Evolutionary conservation across 1,140 invertebrate genomes (phyloP), one percentile per base, ranked within the genome.

Genomic region (Macrosteles quadrilineatus): DNA sequence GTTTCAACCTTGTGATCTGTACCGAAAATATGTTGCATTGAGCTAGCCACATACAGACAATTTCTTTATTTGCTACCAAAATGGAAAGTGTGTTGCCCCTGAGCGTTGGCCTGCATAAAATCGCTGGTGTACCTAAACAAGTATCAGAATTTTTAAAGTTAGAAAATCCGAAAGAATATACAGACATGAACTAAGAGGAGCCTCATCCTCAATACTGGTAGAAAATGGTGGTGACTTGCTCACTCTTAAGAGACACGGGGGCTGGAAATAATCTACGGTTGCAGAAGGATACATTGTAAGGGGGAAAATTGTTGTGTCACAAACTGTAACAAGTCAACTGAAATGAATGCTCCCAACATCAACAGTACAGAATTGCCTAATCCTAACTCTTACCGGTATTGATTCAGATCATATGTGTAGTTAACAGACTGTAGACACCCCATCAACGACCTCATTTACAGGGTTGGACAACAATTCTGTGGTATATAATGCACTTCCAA

Each of bases 221-320:
- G 63, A 70, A 25, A 23, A 14, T 31, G 69, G 65, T 55, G 69
- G 59, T 3, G 69, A 71, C 57, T 4, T 63, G 4, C 2, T 53
- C 6, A 55, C 21, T 2, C 17, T 67, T 4, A 71, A 67, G 25
- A 45, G 69, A 53, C 69, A 70, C 40, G 68, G 68, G 11, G 68
- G 32, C 4, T 70, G 62, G 36, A 70, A 70, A 19, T 67, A 57
- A 0, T 62, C n/a, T 21, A 45, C 17, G 4, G 59, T 70, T 27
- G 57, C 62, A 17, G 62, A 70, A 43, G 62, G 68, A 14, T 65
- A 45, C 43, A 59, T 62, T n/a, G n/a, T n/a, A n/a, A n/a, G n/a
- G n/a, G n/a, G n/a, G n/a, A n/a, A n/a, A n/a, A n/a, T n/a, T n/a
- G n/a, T n/a, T n/a, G n/a, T n/a, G n/a, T n/a, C n/a, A n/a, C n/a